Percentiles rank a stretch among this genome's conserved stretches.
These are phyloP conservation scores for Petrocephalus schoutedeni DNA, from an alignment of 2,797 vertebrate genomes.

Conservation along the genomic window DNA sequence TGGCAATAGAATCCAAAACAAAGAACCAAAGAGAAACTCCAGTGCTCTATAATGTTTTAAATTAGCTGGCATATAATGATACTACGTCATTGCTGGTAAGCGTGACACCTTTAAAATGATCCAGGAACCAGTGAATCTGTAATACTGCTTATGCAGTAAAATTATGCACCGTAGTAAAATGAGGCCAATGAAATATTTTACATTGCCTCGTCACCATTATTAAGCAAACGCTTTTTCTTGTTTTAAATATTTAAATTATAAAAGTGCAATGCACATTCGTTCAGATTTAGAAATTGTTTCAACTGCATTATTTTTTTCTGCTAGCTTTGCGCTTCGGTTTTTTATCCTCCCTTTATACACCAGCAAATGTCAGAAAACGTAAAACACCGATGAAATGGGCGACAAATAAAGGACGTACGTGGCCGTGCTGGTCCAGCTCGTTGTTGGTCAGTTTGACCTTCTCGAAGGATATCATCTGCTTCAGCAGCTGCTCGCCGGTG, in stretches of 20 bases:
- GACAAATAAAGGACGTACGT: constrained; percentile 65
- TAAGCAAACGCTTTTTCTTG: neutral
- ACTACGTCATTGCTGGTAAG: neutral
- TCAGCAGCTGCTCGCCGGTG: constrained; percentile 89
- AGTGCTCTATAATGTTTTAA: too few relatives aligned
- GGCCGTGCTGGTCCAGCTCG: constrained; percentile 94
- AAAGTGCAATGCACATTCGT: neutral
- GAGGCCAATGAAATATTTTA: neutral
- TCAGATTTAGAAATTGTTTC: neutral
- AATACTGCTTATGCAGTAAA: neutral
- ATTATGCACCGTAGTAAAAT: neutral
- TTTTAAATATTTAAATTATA: neutral
- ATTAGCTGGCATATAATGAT: too few relatives aligned
- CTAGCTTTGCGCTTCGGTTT: neutral
- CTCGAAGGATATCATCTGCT: constrained; percentile 99
- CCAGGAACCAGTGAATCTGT: neutral
- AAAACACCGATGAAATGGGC: neutral
- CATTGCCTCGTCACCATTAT: neutral
- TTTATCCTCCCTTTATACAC: neutral
- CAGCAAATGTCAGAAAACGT: neutral
- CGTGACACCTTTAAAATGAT: neutral
- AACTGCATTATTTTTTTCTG: neutral
- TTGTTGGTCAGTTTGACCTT: constrained; percentile 99
- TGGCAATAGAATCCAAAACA: neutral
- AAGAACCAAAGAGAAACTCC: too few relatives aligned